Conservation (phyloP, 1,140 invertebrate genomes). For the Drosophila kikkawai region DNA sequence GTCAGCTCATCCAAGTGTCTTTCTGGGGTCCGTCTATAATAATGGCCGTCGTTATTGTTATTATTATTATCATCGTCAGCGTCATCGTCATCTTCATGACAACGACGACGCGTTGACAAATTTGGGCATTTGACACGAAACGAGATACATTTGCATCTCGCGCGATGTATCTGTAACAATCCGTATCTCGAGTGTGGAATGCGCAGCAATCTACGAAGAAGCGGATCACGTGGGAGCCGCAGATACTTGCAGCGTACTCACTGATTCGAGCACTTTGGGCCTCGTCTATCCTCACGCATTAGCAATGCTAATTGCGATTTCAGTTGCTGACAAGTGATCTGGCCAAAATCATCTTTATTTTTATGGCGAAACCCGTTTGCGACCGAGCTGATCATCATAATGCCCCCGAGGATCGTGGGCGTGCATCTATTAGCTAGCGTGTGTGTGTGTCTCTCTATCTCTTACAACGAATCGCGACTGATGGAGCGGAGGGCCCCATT, state of each 20-base stretch:
- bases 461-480: slow-evolving; percentile 53
- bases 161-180: slow-evolving; percentile 37
- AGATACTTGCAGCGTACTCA: slow-evolving; percentile 42
- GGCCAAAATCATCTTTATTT: slow-evolving; percentile 75
- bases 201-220: slow-evolving; percentile 21
- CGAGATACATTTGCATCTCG: slow-evolving; percentile 51
- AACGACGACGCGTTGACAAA: slow-evolving; percentile 29
- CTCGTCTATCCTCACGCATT: slow-evolving; percentile 60
- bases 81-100: slow-evolving; percentile 14
- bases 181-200: slow-evolving; percentile 33
- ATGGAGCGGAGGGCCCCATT: slow-evolving; percentile 4
- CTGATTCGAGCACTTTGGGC: slow-evolving; percentile 38
- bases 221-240: slow-evolving; percentile 58
- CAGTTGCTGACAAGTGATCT: slow-evolving; percentile 69
- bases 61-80: slow-evolving; percentile 13
- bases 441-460: slow-evolving; percentile 45
- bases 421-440: slow-evolving; percentile 72
- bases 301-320: slow-evolving; percentile 73
- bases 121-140: slow-evolving; percentile 56
- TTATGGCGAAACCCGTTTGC: slow-evolving; percentile 74
- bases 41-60: slow-evolving; percentile 23
- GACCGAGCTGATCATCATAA: slow-evolving; percentile 29
- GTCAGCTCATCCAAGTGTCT: slow-evolving; percentile 53
- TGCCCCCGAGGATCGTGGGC: slow-evolving; percentile 63
- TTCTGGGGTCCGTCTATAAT: slow-evolving; percentile 19